A percentile compares a stretch with the other conserved stretches of the same genome.
phyloP scores from a whole-genome alignment of 2,113 vertebrate species.

The Cyphomyrus discorhynchus region DNA sequence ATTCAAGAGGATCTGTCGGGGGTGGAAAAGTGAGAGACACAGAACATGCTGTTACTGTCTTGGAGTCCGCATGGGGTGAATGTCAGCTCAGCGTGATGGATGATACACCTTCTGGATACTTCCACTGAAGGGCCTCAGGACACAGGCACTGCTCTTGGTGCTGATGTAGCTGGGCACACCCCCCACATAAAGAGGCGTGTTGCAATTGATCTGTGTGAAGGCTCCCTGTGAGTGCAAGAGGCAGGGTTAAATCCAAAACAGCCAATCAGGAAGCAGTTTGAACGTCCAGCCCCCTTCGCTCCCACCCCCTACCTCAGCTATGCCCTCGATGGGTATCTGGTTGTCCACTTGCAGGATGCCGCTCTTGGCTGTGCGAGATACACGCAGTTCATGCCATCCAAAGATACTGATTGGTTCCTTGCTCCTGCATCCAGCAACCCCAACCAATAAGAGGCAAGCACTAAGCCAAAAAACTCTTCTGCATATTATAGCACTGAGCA shows the following conservation, averaged over 20 bases:
- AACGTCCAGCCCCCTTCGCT: not conserved
- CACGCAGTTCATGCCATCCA: constrained; percentile 66
- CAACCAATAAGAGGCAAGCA: not conserved
- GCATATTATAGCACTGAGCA: not conserved
- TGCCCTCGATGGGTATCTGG: constrained; percentile 61
- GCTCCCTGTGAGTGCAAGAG: constrained; percentile 54
- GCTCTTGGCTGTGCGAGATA: constrained; percentile 68
- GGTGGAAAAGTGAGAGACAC: not conserved
- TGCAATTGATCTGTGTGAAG: constrained; percentile 77
- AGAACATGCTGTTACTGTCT: not conserved
- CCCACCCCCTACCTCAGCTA: constrained; percentile 57
- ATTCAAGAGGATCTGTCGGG: constrained; percentile 63
- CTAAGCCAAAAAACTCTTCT: not conserved
- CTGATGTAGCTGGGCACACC: constrained; percentile 65
- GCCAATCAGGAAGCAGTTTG: not conserved
- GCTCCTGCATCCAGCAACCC: constrained; percentile 51
- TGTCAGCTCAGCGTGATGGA: not conserved
- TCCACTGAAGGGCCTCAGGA: constrained; percentile 62
- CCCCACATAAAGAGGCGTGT: constrained; percentile 66
- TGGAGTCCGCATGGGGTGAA: not conserved
- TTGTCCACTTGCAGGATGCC: constrained; percentile 71
- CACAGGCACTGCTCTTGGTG: constrained; percentile 65
- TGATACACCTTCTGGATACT: constrained; percentile 67
- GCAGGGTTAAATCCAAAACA: not conserved
- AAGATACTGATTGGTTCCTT: constrained; percentile 58